A percentile compares a stretch with the other conserved stretches of the same genome.
Evolutionary conservation across 2,797 vertebrate genomes (phyloP).

Genomic region (Halcyon badia): DNA sequence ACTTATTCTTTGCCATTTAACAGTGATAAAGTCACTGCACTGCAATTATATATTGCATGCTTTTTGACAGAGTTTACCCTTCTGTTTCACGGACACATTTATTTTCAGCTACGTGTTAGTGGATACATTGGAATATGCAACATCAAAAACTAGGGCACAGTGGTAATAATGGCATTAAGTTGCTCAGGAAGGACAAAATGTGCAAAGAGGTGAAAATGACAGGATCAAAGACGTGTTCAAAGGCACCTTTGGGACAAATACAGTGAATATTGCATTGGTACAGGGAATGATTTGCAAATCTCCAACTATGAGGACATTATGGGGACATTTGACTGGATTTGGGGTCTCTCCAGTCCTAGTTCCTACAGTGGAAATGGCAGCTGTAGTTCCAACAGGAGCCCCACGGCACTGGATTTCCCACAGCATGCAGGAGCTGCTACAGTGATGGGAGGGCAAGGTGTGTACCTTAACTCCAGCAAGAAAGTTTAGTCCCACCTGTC

Average conservation of each 20-base stretch:
- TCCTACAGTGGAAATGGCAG: neutral
- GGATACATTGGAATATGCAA: neutral
- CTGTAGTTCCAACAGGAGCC: neutral
- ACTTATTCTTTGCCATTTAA: neutral
- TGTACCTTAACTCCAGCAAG: neutral
- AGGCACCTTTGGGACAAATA: neutral
- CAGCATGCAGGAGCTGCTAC: neutral
- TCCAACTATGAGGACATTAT: neutral
- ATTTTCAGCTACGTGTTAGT: neutral
- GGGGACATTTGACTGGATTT: neutral
- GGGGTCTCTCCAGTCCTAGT: neutral
- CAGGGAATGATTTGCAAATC: neutral
- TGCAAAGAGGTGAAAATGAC: neutral
- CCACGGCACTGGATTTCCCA: neutral
- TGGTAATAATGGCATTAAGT: neutral
- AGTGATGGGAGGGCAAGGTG: neutral
- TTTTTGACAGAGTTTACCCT: neutral
- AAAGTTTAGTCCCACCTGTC: neutral
- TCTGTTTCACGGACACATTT: neutral
- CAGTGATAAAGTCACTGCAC: neutral
- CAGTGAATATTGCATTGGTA: neutral
- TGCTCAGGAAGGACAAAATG: neutral
- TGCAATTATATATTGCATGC: neutral
- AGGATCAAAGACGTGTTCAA: neutral
- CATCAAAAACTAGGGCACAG: neutral